Evolutionary conservation across 2,888 invertebrate species (phyloP).

Genomic region (Vandiemenella viatica): DNA sequence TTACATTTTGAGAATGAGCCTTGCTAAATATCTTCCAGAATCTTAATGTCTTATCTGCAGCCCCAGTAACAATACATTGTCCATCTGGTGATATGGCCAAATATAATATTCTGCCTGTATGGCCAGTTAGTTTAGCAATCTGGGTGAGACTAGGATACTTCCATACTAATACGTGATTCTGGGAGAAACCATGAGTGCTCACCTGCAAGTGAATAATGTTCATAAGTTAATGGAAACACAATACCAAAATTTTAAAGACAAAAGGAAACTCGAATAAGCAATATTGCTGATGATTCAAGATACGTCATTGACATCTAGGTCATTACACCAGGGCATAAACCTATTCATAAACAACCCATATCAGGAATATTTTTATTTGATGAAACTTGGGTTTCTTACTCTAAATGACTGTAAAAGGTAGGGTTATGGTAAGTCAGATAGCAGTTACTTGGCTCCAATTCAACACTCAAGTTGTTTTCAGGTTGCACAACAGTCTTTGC

Average conservation of each 20-base stretch:
- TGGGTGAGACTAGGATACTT: slow-evolving; percentile 94
- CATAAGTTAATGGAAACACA: not conserved
- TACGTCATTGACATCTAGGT: too few relatives aligned
- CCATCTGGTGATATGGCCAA: slow-evolving; percentile 95
- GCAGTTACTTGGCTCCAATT: too few relatives aligned
- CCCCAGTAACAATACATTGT: slow-evolving; percentile 96
- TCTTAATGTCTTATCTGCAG: slow-evolving; percentile 92
- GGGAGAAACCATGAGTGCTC: slow-evolving; percentile 95
- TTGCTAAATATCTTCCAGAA: slow-evolving; percentile 99
- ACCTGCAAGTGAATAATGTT: slow-evolving; percentile 24
- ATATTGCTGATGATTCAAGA: not conserved
- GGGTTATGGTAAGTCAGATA: too few relatives aligned
- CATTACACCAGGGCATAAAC: too few relatives aligned
- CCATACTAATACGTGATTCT: slow-evolving; percentile 98
- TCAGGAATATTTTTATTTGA: too few relatives aligned
- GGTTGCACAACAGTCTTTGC: too few relatives aligned
- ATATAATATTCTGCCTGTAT: slow-evolving; percentile 89
- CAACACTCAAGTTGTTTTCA: too few relatives aligned
- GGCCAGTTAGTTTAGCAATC: slow-evolving; percentile 93
- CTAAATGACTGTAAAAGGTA: too few relatives aligned
- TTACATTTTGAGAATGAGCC: slow-evolving; percentile 69
- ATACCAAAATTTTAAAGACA: slow-evolving; percentile 9
- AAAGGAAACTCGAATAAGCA: not conserved
- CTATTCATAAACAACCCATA: too few relatives aligned
- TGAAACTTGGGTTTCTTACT: too few relatives aligned